Percentiles rank a stretch among this genome's conserved stretches.
These are phyloP conservation scores for Invenusta paracnida DNA, from an alignment of 2,888 invertebrate genomes.

Conservation along the genomic window DNA sequence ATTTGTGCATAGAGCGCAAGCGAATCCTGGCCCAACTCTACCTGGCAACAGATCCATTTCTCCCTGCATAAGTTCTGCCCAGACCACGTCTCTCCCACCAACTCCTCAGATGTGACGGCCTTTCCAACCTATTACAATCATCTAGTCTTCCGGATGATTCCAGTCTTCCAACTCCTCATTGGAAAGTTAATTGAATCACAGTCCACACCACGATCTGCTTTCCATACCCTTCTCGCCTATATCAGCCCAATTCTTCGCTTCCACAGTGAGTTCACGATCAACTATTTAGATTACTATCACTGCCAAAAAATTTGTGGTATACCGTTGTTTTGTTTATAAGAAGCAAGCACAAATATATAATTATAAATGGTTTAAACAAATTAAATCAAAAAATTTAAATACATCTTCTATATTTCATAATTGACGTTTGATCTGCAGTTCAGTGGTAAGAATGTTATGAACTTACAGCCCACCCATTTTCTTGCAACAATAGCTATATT, in stretches of 20 bases:
- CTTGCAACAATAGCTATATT: too few species aligned
- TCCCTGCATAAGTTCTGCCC: constrained; percentile 1
- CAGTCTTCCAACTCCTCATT: constrained; percentile 25
- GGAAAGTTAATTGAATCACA: background rate
- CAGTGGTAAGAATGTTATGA: too few species aligned
- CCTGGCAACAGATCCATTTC: constrained; percentile 28
- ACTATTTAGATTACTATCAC: too few species aligned
- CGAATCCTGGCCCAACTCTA: background rate
- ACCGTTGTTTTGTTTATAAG: too few species aligned
- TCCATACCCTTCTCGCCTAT: background rate
- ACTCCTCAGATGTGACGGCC: background rate
- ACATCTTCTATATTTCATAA: too few species aligned
- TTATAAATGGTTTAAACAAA: too few species aligned
- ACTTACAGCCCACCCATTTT: too few species aligned
- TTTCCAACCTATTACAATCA: constrained; percentile 24
- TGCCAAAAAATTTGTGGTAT: too few species aligned
- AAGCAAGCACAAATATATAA: too few species aligned
- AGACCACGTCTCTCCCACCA: background rate
- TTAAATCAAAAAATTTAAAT: too few species aligned
- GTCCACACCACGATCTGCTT: background rate
- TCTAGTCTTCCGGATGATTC: constrained; percentile 24
- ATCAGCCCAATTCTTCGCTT: background rate
- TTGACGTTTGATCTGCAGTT: too few species aligned
- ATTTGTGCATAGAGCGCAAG: background rate
- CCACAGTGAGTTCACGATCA: background rate